These are phyloP conservation scores for Limnephilus marmoratus DNA, from an alignment of 2,888 invertebrate species.

Conservation along the genomic window DNA sequence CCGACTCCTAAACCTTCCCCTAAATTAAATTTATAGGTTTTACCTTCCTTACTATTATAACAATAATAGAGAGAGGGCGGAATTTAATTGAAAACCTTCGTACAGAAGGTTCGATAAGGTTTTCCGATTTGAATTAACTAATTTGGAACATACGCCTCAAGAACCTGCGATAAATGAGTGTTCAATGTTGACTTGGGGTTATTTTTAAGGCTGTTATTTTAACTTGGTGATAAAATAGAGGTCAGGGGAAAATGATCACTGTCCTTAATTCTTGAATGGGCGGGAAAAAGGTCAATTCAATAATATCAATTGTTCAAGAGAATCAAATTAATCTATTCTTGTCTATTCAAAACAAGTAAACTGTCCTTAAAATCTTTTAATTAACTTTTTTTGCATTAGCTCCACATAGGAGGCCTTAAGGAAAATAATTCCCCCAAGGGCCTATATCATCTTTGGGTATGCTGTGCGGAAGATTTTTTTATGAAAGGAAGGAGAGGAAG, in stretches of 20 bases:
- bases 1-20: constrained; percentile 6
- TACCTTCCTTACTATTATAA: constrained; percentile 59
- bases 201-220: background rate
- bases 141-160: constrained; percentile 12
- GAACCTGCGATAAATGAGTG: background rate
- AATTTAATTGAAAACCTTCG: constrained; percentile 64
- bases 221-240: background rate
- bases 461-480: too few species aligned
- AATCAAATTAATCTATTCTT: too few species aligned
- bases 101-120: constrained; percentile 52
- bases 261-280: background rate
- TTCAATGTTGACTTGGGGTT: background rate
- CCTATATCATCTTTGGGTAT: too few species aligned
- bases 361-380: too few species aligned
- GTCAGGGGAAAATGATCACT: background rate
- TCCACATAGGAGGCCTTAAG: too few species aligned
- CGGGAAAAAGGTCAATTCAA: too few species aligned
- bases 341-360: too few species aligned
- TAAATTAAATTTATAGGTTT: constrained; percentile 63
- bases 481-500: too few species aligned
- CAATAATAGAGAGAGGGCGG: constrained; percentile 49
- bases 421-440: too few species aligned
- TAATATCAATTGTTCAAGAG: too few species aligned
- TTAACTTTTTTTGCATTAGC: too few species aligned
- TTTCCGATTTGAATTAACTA: constrained; percentile 47